Base-by-base conservation (phyloP, 2,888 invertebrate species). In the Pseudeuparius sepicola region DNA sequence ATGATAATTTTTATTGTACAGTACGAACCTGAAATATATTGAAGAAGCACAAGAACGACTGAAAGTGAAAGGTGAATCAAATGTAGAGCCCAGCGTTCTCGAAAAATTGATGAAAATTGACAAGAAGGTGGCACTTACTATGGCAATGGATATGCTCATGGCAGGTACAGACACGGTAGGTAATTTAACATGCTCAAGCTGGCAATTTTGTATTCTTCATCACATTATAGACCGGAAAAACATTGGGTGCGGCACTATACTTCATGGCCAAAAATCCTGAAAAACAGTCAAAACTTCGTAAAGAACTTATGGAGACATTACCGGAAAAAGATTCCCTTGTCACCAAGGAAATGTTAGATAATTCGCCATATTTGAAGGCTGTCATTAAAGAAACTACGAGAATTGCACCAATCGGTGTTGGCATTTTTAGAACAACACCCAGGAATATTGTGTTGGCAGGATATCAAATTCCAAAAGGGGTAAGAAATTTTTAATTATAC, bases 161-260 rank as follows among this genome's bases (percentile, higher is more conserved):
- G 80, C 78, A 26, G 81, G 81, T 36, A 69, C 78, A 23, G 82
- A 83, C 53, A 80, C 81, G 34, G 80, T 85, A 60, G 64, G 63
- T 45, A n/a, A n/a, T n/a, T n/a, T n/a, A n/a, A n/a, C n/a, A n/a
- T n/a, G n/a, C n/a, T n/a, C n/a, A n/a, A n/a, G n/a, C n/a, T n/a
- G n/a, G n/a, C n/a, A n/a, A n/a, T n/a, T n/a, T n/a, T n/a, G n/a
- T n/a, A n/a, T n/a, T n/a, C n/a, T n/a, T n/a, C n/a, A n/a, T n/a
- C n/a, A n/a, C n/a, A 28, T 47, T 45, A 28, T 45, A 69, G 68
- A 68, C 68, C n/a, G 62, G 65, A 2, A 68, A 65, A 37, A 56
- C 59, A 24, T 49, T 62, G 17, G 55, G 58, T 11, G 57, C 57
- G 32, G 57, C 57, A 34, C 48, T 70, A 4, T 66, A 65, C 44